phyloP scores from a whole-genome alignment of 2,113 vertebrate genomes.

The Phoenicopterus ruber region DNA sequence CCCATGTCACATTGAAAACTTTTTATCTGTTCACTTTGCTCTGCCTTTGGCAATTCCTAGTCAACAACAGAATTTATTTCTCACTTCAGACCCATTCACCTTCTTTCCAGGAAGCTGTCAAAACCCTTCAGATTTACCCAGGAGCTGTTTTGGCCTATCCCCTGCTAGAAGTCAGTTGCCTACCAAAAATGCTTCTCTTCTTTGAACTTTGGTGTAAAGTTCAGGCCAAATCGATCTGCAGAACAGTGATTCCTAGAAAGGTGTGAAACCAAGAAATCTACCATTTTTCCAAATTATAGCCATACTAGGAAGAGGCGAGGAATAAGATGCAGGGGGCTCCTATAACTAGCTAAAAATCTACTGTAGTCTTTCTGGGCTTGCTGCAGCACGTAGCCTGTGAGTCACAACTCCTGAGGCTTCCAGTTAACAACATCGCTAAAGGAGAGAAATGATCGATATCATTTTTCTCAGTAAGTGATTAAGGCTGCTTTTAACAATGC shows the following conservation, averaged over 20 bases:
- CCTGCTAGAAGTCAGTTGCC: not conserved
- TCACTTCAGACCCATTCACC: not conserved
- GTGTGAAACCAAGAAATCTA: not conserved
- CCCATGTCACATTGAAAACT: not conserved
- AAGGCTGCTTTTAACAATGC: slow-evolving; percentile 43
- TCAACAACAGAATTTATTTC: not conserved
- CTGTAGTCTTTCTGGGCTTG: not conserved
- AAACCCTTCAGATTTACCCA: not conserved
- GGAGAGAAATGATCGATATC: not conserved
- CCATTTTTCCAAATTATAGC: not conserved
- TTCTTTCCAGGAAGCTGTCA: not conserved
- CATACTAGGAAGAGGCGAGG: not conserved
- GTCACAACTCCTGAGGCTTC: slow-evolving; percentile 16
- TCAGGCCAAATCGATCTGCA: not conserved
- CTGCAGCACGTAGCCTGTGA: not conserved
- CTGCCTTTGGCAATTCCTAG: not conserved
- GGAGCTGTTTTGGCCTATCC: not conserved
- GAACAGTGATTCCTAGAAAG: not conserved
- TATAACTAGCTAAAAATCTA: not conserved
- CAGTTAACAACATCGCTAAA: not conserved
- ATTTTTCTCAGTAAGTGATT: slow-evolving; percentile 48
- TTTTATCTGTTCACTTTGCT: not conserved
- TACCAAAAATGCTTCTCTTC: not conserved
- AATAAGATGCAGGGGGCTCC: not conserved
- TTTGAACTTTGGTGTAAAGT: not conserved